Percentiles rank a stretch among this genome's conserved stretches.
Evolutionary conservation across 2,888 invertebrate species (phyloP).

Genomic region (Drosophila nr. fundita): DNA sequence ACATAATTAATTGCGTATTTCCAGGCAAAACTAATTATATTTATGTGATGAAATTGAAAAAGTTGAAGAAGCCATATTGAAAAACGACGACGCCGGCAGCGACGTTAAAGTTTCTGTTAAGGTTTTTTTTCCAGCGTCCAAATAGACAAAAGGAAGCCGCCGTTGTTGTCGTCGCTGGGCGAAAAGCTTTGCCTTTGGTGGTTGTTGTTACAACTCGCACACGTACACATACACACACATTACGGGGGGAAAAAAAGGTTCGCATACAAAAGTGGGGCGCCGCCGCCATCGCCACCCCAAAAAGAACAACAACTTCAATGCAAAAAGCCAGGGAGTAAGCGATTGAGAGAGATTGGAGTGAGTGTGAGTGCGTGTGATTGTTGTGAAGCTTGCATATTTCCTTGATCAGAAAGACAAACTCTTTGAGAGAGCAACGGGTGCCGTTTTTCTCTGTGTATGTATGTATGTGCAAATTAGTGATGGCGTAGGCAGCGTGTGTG

Average conservation of each 20-base stretch:
- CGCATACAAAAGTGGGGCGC: constrained; percentile 66
- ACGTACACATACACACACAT: constrained; percentile 34
- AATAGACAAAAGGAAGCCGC: constrained; percentile 77
- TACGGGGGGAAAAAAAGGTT: constrained; percentile 38
- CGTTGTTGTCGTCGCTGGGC: constrained; percentile 38
- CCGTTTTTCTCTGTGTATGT: constrained; percentile 30
- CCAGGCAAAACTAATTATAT: constrained; percentile 23
- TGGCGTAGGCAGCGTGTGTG: constrained; percentile 5
- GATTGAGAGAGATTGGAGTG: constrained; percentile 26
- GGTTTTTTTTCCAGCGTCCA: constrained; percentile 52
- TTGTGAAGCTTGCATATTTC: constrained; percentile 50
- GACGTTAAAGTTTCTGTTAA: constrained; percentile 65
- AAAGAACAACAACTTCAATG: constrained; percentile 39
- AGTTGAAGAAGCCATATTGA: constrained; percentile 72
- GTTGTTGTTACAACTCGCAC: constrained; percentile 68
- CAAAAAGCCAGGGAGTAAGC: constrained; percentile 55
- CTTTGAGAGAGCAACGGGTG: constrained; percentile 40
- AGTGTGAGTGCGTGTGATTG: constrained; percentile 7
- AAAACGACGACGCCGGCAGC: constrained; percentile 58
- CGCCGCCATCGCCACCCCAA: constrained; percentile 59
- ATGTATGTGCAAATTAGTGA: constrained; percentile 18
- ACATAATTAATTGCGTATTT: constrained; percentile 26
- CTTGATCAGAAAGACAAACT: constrained; percentile 63
- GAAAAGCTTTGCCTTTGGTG: constrained; percentile 69
- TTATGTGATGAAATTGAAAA: constrained; percentile 47